Percentiles rank a stretch among this genome's conserved stretches.
phyloP scores from a whole-genome alignment of 2,888 invertebrate genomes.

The Aleiodes alternator region DNA sequence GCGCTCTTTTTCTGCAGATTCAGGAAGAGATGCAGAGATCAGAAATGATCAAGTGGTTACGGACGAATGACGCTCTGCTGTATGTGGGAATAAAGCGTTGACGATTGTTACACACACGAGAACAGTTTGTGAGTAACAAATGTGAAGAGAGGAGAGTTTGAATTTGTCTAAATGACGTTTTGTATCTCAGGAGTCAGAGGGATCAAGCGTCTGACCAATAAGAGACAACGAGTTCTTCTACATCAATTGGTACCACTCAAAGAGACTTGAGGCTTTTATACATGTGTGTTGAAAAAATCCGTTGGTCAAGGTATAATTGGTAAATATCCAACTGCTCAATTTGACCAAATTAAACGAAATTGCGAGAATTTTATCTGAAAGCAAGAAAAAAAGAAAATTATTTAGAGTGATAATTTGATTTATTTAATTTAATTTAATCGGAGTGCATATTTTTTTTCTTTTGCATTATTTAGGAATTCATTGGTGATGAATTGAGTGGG shows the following conservation, averaged over 20 bases:
- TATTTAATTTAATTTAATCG: not conserved
- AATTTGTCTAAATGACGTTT: conserved; percentile 44
- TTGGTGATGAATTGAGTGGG: not conserved
- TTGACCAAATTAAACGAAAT: conserved; percentile 3
- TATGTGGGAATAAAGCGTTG: conserved; percentile 14
- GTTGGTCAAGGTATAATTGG: conserved; percentile 24
- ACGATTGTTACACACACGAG: conserved; percentile 26
- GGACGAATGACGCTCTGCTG: conserved; percentile 25
- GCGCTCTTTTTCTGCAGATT: too few relatives aligned
- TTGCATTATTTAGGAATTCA: not conserved
- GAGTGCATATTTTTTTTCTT: too few relatives aligned
- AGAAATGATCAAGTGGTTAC: conserved; percentile 17
- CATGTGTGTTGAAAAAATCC: conserved; percentile 1
- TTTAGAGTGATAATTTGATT: not conserved
- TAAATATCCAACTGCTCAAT: conserved; percentile 17
- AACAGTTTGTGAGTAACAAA: conserved; percentile 12
- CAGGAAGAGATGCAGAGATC: not conserved
- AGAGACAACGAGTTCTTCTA: conserved; percentile 58
- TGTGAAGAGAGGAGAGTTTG: conserved; percentile 20
- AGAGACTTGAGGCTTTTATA: conserved; percentile 11
- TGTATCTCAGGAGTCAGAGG: conserved; percentile 57
- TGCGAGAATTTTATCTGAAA: conserved; percentile 25
- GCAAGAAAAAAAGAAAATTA: not conserved
- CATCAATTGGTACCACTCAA: conserved; percentile 71
- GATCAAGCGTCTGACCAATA: conserved; percentile 71